These are phyloP conservation scores for Phenganax stokvisi DNA, from an alignment of 92 coral and sea anemone genomes.

Conservation along the genomic window DNA sequence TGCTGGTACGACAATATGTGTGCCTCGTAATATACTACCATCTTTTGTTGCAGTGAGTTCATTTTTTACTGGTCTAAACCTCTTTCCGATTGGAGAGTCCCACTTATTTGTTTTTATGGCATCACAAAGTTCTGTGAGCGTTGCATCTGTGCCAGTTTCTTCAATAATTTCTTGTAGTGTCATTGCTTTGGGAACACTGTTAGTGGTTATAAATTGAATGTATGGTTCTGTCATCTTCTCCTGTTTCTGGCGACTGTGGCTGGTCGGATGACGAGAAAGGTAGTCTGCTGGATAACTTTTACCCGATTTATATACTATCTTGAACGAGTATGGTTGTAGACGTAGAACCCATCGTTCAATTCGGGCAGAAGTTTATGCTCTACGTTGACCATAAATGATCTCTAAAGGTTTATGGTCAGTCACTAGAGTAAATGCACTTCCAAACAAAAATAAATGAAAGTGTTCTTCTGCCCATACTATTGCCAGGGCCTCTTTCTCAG, in stretches of 20 bases:
- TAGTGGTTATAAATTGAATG: background rate
- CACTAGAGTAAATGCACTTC: background rate
- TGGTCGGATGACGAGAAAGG: conserved; percentile 13
- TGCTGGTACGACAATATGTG: background rate
- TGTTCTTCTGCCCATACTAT: conserved; percentile 3
- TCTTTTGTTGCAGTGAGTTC: conserved; percentile 7
- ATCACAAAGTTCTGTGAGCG: background rate
- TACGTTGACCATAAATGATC: background rate
- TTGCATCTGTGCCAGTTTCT: background rate
- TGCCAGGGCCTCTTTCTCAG: conserved; percentile 14
- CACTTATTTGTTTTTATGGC: background rate
- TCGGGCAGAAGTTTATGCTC: background rate
- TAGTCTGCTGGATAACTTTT: background rate
- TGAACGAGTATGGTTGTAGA: background rate
- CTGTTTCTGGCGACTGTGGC: background rate
- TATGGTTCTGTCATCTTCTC: background rate
- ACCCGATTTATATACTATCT: conserved; percentile 6
- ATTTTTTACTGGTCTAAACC: background rate
- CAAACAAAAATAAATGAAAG: conserved; percentile 2
- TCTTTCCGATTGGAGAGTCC: background rate
- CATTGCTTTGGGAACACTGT: background rate
- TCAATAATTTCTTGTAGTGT: background rate
- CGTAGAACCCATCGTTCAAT: conserved; percentile 15
- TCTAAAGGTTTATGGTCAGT: conserved; percentile 11
- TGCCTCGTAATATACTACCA: background rate